Evolutionary conservation across 1,140 invertebrate genomes (phyloP), one percentile per base, ranked within the genome.

Genomic region (Akabosia matsudoensis): DNA sequence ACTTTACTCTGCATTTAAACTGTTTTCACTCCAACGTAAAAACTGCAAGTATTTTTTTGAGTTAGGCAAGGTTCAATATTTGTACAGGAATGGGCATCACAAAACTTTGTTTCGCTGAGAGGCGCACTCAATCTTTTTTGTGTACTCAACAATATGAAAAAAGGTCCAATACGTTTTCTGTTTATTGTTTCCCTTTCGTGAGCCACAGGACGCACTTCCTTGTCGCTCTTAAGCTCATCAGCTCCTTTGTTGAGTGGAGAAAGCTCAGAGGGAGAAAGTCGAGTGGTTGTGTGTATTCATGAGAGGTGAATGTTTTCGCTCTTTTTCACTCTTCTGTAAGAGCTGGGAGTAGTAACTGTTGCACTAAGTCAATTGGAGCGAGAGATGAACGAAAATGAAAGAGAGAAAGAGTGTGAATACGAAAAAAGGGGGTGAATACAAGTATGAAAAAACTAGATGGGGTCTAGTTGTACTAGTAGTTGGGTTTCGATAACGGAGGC

Each of bases 231-330:
- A 7, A 45, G 18, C 37, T 45, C 37, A 7, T 45, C 37, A 45
- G 37, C 37, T 18, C 37, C 18, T 45, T 45, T 45, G 37, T 56
- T 22, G 10, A 56, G 22, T 67, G 61, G 61, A 67, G 61, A 67
- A 67, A 28, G 61, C 61, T 67, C 7, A 67, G 28, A 67, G 61
- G 61, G 61, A 67, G 61, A 67, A 67, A 67, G 61, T 67, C 26
- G 28, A 67, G 61, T 67, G 61, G 7, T 30, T 67, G 28, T 16
- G 61, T 16, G 61, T n/a, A 61, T 61, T 14, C 14, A 61, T 14
- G 54, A 61, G 24, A 24, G 24, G 54, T 61, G 54, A 22, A 61
- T 14, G 37, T 45, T 7, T 18, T 45, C 18, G 7, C 18, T 45
- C 18, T 45, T 18, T 45, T 18, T 45, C 37, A 45, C 37, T 45